A percentile compares a stretch with the other conserved stretches of the same genome.
Evolutionary conservation across 2,888 invertebrate genomes (phyloP).

Genomic region (Yponomeuta plumbellus): DNA sequence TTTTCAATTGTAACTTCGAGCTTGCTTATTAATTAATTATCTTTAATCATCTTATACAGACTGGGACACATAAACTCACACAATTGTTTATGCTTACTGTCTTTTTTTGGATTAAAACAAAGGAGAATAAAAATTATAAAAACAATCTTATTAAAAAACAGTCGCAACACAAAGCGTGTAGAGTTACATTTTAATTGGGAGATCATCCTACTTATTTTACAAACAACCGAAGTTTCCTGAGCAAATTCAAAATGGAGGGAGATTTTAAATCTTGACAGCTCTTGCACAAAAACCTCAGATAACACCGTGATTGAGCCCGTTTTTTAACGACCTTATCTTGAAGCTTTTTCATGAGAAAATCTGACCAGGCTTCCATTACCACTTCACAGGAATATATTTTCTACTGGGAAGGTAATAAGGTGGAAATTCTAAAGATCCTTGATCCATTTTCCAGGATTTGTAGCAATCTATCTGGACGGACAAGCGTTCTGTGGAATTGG

Average conservation of each 20-base stretch:
- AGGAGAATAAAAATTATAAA: not conserved
- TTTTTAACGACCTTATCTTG: constrained; percentile 67
- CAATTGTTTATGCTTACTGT: not conserved
- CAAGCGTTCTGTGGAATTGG: constrained; percentile 69
- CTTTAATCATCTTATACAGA: no score
- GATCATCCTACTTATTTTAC: constrained; percentile 34
- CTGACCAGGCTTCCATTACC: constrained; percentile 38
- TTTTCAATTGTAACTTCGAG: no score
- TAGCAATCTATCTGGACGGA: constrained; percentile 68
- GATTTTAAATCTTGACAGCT: constrained; percentile 36
- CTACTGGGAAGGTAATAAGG: constrained; percentile 25
- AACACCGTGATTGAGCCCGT: constrained; percentile 67
- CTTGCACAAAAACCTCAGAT: constrained; percentile 48
- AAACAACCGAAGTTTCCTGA: constrained; percentile 48
- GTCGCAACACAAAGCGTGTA: constrained; percentile 25
- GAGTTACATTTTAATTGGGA: constrained; percentile 61
- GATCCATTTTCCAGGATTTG: constrained; percentile 37
- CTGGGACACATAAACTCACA: no score
- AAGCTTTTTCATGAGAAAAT: constrained; percentile 44
- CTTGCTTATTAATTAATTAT: no score
- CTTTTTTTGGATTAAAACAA: not conserved
- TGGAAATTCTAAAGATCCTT: constrained; percentile 23
- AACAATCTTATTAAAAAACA: not conserved
- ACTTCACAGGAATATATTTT: constrained; percentile 28
- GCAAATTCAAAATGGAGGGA: constrained; percentile 42